These are phyloP conservation scores for Epinephelus awoara DNA, from an alignment of 2,797 vertebrate genomes.

Conservation along the genomic window DNA sequence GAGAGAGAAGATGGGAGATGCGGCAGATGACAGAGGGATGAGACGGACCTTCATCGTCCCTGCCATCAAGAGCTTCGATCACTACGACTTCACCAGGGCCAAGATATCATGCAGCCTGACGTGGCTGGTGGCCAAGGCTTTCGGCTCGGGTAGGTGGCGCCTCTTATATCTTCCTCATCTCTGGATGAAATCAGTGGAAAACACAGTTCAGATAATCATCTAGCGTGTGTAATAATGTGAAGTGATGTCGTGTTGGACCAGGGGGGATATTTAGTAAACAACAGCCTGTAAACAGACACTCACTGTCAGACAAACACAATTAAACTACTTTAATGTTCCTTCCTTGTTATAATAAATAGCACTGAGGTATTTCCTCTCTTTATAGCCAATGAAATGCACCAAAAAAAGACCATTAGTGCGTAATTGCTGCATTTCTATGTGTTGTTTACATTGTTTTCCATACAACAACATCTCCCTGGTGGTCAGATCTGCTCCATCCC, in stretches of 20 bases:
- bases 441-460: not conserved
- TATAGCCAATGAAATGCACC: not conserved
- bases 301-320: conserved; percentile 12
- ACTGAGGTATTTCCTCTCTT: not conserved
- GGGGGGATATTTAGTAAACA: conserved; percentile 46
- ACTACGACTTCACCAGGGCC: conserved; percentile 96
- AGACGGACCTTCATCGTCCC: conserved; percentile 96
- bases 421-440: not conserved
- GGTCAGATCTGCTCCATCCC: conserved; percentile 15
- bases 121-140: conserved; percentile 99
- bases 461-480: not conserved
- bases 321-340: not conserved
- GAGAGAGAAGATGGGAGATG: conserved; percentile 89
- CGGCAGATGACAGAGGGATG: conserved; percentile 86
- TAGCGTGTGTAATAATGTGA: conserved; percentile 14
- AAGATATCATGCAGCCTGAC: conserved; percentile 96
- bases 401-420: not conserved
- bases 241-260: conserved; percentile 16
- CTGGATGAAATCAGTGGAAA: conserved; percentile 19
- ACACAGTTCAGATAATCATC: conserved; percentile 20
- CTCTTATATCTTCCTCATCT: conserved; percentile 27
- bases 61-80: conserved; percentile 94
- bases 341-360: conserved; percentile 1
- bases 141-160: conserved; percentile 94
- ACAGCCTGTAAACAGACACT: conserved; percentile 13